phyloP scores from a whole-genome alignment of 2,113 vertebrate species.

The Vidua macroura region DNA sequence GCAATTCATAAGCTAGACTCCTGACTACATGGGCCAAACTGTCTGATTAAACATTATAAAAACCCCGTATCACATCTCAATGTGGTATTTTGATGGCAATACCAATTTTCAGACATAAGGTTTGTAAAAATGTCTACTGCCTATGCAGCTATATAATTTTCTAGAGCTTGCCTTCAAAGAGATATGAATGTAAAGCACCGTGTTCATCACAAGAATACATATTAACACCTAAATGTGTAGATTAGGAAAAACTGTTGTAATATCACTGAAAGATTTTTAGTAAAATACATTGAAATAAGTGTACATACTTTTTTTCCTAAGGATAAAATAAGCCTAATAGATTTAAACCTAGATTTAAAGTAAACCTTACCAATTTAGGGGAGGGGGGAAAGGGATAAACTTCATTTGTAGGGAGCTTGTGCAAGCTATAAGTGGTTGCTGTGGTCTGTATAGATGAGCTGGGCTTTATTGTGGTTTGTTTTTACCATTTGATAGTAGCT shows the following conservation, averaged over 20 bases:
- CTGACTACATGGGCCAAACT: rapidly evolving
- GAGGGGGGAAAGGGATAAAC: not conserved
- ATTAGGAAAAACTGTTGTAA: not conserved
- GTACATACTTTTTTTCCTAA: not conserved
- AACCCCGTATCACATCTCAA: rapidly evolving
- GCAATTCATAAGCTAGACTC: not conserved
- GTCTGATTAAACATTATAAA: not conserved
- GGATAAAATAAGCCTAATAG: not conserved
- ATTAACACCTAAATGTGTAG: not conserved
- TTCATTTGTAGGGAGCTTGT: not conserved
- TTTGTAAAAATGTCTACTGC: not conserved
- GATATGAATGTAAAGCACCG: not conserved
- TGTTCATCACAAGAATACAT: not conserved
- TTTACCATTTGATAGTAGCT: not conserved
- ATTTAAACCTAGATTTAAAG: not conserved
- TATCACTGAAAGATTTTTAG: not conserved
- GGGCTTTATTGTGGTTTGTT: not conserved
- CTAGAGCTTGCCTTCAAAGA: not conserved
- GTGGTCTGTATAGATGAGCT: not conserved
- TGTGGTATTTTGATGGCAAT: not conserved
- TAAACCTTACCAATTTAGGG: not conserved
- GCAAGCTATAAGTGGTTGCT: not conserved
- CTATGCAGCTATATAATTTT: not conserved
- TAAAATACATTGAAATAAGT: not conserved
- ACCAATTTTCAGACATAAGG: not conserved